Base-by-base conservation (phyloP, 2,113 vertebrate species). In the Sitta europaea region DNA sequence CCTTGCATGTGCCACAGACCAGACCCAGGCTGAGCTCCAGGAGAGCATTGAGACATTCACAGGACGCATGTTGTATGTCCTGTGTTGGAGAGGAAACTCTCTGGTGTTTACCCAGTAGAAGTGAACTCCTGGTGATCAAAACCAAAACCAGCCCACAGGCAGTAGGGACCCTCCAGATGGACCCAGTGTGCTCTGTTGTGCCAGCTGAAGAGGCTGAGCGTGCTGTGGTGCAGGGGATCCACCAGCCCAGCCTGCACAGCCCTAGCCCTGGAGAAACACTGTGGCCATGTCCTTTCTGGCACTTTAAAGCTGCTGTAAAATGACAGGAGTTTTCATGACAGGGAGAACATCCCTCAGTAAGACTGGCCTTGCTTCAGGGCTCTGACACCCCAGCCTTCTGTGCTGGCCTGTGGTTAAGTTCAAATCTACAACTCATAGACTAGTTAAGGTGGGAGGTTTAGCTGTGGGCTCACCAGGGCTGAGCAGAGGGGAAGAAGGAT, bases 161-260 rank as follows among this genome's bases (percentile, higher is more conserved):
- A 76, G 47, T 11, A 55, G 55, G 62, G 9, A 40, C 25, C 6
- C 23, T 45, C 15, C n/a, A 23, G 70, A 58, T 20, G 28, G n/a
- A n/a, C 53, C 21, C 4, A 22, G 22, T 33, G 71, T 9, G 14
- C 36, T 75, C 68, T 81, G 38, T 24, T 24, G 23, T 51, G 5
- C 8, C 66, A 63, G 42, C 9, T 1, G 0, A 2, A 82, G 20
- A 25, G 59, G 43, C 59, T 42, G 68, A 77, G 21, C 3, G 0
- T 20, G 57, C 66, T 4, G 18, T 21, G 55, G 17, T 29, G 29
- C 65, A 66, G 47, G 20, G n/a, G 7, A 38, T 28, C 28, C 74
- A 36, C 12, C 55, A 66, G 78, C 51, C 51, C 89, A 82, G 23
- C 47, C 51, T 43, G n/a, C 4, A 9, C 50, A 40, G 20, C 19